Percentiles rank a stretch among this genome's conserved stretches.
Conservation (phyloP, 2,888 invertebrate genomes). For the Trichopria drosophilae region DNA sequence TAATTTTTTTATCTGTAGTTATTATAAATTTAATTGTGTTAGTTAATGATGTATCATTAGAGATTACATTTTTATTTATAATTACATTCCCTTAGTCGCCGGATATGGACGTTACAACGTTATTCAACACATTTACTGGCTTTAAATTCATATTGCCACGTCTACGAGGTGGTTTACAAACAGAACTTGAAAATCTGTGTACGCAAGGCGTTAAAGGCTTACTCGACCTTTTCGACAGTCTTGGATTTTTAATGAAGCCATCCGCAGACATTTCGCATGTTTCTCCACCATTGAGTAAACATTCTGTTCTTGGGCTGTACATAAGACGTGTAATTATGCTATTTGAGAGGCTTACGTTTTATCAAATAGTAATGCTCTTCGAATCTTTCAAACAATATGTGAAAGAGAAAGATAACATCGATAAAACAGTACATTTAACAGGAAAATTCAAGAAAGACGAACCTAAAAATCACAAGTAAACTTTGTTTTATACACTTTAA, state of each 20-base stretch:
- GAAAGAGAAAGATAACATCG: constrained; percentile 27
- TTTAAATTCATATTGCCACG: constrained; percentile 65
- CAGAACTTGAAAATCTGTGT: constrained; percentile 64
- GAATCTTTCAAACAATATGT: constrained; percentile 63
- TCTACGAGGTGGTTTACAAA: constrained; percentile 66
- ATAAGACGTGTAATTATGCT: constrained; percentile 79
- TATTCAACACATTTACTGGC: constrained; percentile 68
- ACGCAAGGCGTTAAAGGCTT: constrained; percentile 63
- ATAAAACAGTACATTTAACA: too few species aligned
- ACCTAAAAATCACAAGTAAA: too few species aligned
- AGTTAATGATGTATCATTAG: too few species aligned
- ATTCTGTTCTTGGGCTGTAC: constrained; percentile 71
- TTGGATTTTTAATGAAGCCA: constrained; percentile 68
- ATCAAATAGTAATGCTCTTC: constrained; percentile 76
- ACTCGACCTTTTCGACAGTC: constrained; percentile 66
- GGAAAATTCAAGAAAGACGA: too few species aligned
- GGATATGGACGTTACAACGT: constrained; percentile 73
- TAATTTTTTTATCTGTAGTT: too few species aligned
- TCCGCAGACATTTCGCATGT: constrained; percentile 46
- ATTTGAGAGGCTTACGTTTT: constrained; percentile 82
- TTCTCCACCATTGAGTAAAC: constrained; percentile 46
- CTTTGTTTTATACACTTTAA: too few species aligned
- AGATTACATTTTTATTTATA: constrained; percentile 3
- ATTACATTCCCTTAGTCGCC: constrained; percentile 64
- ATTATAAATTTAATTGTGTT: too few species aligned